Evolutionary conservation across 1,140 invertebrate genomes (phyloP), one percentile per base, ranked within the genome.

Genomic region (Vanessa atalanta): DNA sequence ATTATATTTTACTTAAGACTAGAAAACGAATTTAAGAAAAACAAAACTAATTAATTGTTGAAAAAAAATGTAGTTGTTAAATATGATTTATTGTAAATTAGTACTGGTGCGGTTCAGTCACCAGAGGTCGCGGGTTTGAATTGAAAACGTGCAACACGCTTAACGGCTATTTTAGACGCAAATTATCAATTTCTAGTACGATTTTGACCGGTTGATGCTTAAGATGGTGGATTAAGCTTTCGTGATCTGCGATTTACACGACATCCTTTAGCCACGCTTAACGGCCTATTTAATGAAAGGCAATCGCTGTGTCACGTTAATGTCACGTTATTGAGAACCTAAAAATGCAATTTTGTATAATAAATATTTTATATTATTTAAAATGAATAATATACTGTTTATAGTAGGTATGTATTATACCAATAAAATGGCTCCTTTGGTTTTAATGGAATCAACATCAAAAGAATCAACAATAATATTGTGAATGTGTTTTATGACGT

Each of bases 91-190:
- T 61, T 51, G 14, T 16, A 26, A 23, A 48, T 53, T 64, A 64
- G 61, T 26, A 16, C 51, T 48, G 11, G 12, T 57, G 53, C 23
- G 5, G 31, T 47, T 63, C 26, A 48, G 15, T 31, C 11, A 64
- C 65, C 37, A 55, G 66, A 73, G 71, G 65, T 81, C 72, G 72
- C 65, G 64, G 64, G 12, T 68, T 71, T 73, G 78, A 80, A 86
- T 86, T 87, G 81, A 84, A 88, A 86, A 83, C 88, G 87, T 88
- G 88, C 77, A 78, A 65, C 77, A 84, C 81, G 87, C 80, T 82
- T 72, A 72, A 81, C 81, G 79, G 70, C 82, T 83, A 88, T 89
- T 88, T 31, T 31, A 85, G 75, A 80, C 70, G 84, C 84, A 83
- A 57, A 85, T 87, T 84, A 88, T 81, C 70, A 71, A 73, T 70